Base-by-base conservation (phyloP, 2,113 vertebrate genomes). In the Sceloporus tristichus region DNA sequence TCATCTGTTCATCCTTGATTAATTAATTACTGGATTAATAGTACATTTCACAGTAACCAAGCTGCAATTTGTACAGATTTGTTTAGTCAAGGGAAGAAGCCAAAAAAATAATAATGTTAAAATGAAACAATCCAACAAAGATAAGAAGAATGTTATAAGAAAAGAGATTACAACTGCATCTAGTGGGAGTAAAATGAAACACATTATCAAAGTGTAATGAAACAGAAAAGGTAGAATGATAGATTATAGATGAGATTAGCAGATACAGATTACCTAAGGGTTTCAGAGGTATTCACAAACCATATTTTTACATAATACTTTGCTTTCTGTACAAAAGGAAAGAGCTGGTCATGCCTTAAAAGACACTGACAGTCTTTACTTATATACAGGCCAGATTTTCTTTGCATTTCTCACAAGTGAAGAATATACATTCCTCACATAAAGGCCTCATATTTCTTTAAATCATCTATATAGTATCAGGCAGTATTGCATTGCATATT, bases 201-300 rank as follows among this genome's bases (percentile, higher is more conserved):
- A 90, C 74, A 90, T 94, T 94, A 92, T 87, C 89, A 92, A 91
- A 92, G 85, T 74, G 71, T 88, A 92, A 89, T 78, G 88, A 92
- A 92, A 81, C 7, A 0, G 84, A 74, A 77, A 91, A 87, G 83
- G 83, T 68, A 89, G 88, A 90, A 80, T 82, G 88, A 86, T 92
- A 84, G 89, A 93, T 91, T 93, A 94, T 95, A 91, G 93, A 94
- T 94, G 93, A 94, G 84, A 88, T 91, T 89, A 88, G 91, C 93
- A 84, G 56, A 90, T 91, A 92, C 78, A 90, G 91, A 94, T 95
- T 91, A 94, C 92, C 90, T 94, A 86, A 91, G 90, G 85, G 91
- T 94, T 92, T 94, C 87, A 85, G 87, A 86, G 89, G 84, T 38
- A 78, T 91, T 93, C 25, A 1, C 85, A 93, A 95, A 93, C 91